phyloP scores from a whole-genome alignment of 2,113 vertebrate species.

The Rhinoptilus africanus region DNA sequence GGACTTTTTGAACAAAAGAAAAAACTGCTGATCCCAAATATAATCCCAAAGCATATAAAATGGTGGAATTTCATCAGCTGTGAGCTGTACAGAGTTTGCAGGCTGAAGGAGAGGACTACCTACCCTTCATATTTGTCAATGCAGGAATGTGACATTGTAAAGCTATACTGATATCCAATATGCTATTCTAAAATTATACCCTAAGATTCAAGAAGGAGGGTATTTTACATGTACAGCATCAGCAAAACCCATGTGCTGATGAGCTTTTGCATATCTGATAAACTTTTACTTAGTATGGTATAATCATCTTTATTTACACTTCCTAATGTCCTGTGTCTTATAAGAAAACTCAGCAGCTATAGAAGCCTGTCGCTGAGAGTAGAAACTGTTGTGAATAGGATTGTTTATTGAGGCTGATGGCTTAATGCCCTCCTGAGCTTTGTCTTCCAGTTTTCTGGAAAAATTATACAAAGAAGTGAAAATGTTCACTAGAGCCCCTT shows the following conservation, averaged over 20 bases:
- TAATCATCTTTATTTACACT: neutral
- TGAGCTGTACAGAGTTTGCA: neutral
- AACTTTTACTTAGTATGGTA: neutral
- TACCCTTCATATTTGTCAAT: neutral
- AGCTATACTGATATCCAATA: neutral
- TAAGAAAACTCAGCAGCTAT: constrained; percentile 1
- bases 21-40: neutral
- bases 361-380: neutral
- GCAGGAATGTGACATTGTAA: constrained; percentile 26
- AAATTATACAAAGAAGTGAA: neutral
- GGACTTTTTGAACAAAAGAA: constrained; percentile 1
- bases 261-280: neutral
- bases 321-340: neutral
- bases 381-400: neutral
- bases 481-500: neutral
- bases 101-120: neutral
- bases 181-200: neutral
- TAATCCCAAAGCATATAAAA: neutral
- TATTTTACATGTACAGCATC: neutral
- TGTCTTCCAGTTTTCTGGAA: neutral
- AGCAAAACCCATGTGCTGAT: neutral
- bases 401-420: neutral
- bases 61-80: neutral
- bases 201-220: rapidly evolving
- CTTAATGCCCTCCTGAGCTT: neutral